Conservation (phyloP, 1,140 invertebrate species). For the Melitaea cinxia region DNA sequence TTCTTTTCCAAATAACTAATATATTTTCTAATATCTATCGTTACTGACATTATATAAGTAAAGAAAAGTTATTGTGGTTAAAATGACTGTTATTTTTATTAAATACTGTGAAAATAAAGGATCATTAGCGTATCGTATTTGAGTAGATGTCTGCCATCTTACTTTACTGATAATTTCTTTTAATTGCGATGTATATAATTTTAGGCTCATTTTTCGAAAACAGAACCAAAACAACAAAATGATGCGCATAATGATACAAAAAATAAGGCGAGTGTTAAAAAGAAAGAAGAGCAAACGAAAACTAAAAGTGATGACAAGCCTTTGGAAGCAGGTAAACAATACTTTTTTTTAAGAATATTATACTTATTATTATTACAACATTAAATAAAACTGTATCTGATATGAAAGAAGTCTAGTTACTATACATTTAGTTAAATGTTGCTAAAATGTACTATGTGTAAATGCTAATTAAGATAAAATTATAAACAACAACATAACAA, state of each 20-base stretch:
- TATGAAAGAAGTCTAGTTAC: background rate
- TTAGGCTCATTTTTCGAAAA: conserved; percentile 48
- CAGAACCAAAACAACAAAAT: conserved; percentile 31
- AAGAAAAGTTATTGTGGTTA: background rate
- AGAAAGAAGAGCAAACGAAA: conserved; percentile 57
- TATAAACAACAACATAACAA: too few relatives aligned
- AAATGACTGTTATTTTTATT: too few relatives aligned
- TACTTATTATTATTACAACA: background rate
- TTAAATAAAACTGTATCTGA: background rate
- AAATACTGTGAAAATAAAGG: conserved; percentile 7
- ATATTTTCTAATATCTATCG: background rate
- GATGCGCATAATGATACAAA: conserved; percentile 44
- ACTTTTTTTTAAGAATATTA: background rate
- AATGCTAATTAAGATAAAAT: too few relatives aligned
- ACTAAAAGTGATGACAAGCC: conserved; percentile 52
- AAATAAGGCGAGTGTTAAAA: conserved; percentile 39
- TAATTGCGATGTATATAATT: conserved; percentile 42
- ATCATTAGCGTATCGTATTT: conserved; percentile 21
- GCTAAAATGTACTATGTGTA: too few relatives aligned
- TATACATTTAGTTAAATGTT: too few relatives aligned
- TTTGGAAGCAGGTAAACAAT: conserved; percentile 60
- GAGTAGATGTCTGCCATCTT: conserved; percentile 55
- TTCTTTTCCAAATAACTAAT: conserved; percentile 22
- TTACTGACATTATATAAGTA: background rate
- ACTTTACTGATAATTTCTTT: conserved; percentile 40